Conservation (phyloP, 2,888 invertebrate species). For the Sabellastarte sp. region DNA sequence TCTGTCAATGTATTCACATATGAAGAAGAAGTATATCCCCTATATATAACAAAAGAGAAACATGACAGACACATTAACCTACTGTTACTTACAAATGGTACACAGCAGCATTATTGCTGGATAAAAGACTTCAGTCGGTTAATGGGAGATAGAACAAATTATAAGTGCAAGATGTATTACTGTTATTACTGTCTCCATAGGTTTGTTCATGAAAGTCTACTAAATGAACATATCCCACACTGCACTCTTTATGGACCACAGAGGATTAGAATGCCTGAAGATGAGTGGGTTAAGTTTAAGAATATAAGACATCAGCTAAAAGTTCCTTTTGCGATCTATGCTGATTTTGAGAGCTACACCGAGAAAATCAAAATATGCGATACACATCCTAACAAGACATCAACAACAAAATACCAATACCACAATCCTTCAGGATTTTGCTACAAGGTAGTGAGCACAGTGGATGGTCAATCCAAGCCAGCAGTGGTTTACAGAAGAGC, state of each 20-base stretch:
- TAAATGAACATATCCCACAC: conserved; percentile 8
- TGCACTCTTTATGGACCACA: neutral
- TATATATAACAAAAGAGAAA: conserved; percentile 15
- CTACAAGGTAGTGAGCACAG: neutral
- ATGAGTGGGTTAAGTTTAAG: neutral
- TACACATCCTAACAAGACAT: conserved; percentile 5
- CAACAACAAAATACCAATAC: neutral
- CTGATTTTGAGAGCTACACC: conserved; percentile 7
- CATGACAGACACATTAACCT: conserved; percentile 12
- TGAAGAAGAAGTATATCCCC: conserved; percentile 18
- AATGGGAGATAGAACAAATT: neutral
- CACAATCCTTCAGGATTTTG: neutral
- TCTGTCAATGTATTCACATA: conserved; percentile 21
- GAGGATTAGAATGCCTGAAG: neutral
- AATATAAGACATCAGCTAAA: neutral
- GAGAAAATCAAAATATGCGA: neutral
- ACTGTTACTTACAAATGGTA: conserved; percentile 10
- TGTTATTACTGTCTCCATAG: conserved; percentile 20
- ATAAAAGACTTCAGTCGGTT: conserved; percentile 18
- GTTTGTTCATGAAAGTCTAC: conserved; percentile 9
- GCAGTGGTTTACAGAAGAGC: conserved; percentile 16
- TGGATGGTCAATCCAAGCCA: conserved; percentile 1
- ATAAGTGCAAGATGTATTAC: neutral
- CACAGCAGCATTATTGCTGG: conserved; percentile 20
- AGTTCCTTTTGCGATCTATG: conserved; percentile 5